Base-by-base conservation (phyloP, 2,113 vertebrate species). In the Apeltes quadracus region DNA sequence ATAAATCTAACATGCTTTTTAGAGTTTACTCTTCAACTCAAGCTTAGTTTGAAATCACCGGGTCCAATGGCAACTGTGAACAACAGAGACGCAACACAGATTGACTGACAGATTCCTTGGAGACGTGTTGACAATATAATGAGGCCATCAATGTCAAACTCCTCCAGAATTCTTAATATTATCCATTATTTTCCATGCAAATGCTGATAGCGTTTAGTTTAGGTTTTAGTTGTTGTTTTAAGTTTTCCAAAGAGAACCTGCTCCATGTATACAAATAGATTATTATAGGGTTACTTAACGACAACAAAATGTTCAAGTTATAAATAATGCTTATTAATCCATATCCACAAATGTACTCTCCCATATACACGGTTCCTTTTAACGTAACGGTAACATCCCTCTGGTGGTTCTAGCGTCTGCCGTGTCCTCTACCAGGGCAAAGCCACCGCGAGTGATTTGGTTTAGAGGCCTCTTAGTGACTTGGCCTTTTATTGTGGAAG, bases 51-150 rank as follows among this genome's bases (percentile, higher is more conserved):
- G 7, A 57, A 57, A 43, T 58, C 0, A 29, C 34, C 13, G 1
- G 3, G 6, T 66, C 12, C 36, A 34, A 4, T 61, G 14, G 34
- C 32, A 69, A 38, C 62, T 56, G 62, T 51, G 66, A 73, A 55
- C 15, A 61, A 29, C 54, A 55, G 29, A 55, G 43, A 57, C 68
- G 48, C 46, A 69, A 50, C n/a, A 50, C 64, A 73, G 72, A 65
- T 23, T 64, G 25, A 50, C n/a, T 41, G 39, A 22, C 53, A 65
- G 69, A 66, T 61, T 66, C 1, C 65, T 54, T 48, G 55, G 61
- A 32, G 69, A 16, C 56, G 16, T 53, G 29, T 25, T 62, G 56
- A 54, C 29, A 50, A 56, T 32, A 72, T 54, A 51, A 58, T 14
- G 38, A 61, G 1, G 20, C 59, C 34, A 72, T 29, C 3, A 39